Evolutionary conservation across 2,888 invertebrate genomes (phyloP), one percentile per base, ranked within the genome.

Genomic region (Drosophila ezoana): DNA sequence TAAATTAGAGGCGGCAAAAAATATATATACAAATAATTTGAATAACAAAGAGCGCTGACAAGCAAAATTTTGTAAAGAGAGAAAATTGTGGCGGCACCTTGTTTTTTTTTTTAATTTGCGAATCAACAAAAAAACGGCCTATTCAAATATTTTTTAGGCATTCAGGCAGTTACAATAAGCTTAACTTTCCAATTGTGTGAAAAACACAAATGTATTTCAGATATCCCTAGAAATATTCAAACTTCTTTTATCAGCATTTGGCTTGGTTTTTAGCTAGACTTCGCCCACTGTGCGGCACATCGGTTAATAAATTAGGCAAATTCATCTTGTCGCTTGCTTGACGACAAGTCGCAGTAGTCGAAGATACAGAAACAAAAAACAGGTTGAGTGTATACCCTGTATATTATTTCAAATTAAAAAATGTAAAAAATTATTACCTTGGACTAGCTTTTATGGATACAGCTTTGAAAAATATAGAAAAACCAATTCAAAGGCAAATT

Each of bases 291-390:
- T 51, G 51, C 45, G 44, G 41, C 57, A 61, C 43, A 23, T 68
- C 35, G 43, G 60, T 73, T 67, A 61, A 61, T 52, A 66, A 64
- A 66, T 75, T 59, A 67, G 70, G 53, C 44, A 60, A 69, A 65
- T 61, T 67, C 58, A 61, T 71, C 58, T 68, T 54, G 43, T 38
- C 32, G 41, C 44, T 43, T 37, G 59, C 63, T 76, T 71, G 64
- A 67, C 80, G 51, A 79, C 86, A 86, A 73, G 41, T 66, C 43
- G 52, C 28, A 40, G n/a, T 48, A 49, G 45, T 41, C 40, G 23
- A 18, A 43, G 37, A 49, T 44, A 63, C 5, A 23, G 23, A 23
- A 23, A 63, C 3, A 23, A 5, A 23, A 23, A 23, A 23, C 23
- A 14, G 14, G 8, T 18, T 1, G 28, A 28, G 2, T 0, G 28